These are phyloP conservation scores for Deilephila porcellus DNA, from an alignment of 2,888 invertebrate species.

Conservation along the genomic window DNA sequence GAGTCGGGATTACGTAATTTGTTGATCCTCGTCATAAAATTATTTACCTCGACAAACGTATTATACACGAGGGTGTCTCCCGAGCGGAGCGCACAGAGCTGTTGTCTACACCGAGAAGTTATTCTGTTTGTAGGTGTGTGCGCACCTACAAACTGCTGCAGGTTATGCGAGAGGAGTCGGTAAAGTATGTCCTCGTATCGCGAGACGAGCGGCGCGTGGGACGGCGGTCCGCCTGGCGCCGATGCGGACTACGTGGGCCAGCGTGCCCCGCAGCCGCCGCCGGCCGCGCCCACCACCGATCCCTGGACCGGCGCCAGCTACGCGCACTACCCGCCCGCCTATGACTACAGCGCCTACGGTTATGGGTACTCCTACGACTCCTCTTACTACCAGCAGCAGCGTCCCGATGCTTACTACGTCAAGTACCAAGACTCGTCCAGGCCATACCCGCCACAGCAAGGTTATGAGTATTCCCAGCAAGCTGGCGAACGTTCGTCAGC, in stretches of 20 bases:
- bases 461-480: conserved; percentile 32
- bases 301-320: conserved; percentile 80
- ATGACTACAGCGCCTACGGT: conserved; percentile 69
- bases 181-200: conserved; percentile 81
- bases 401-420: conserved; percentile 58
- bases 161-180: conserved; percentile 80
- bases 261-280: conserved; percentile 66
- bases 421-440: conserved; percentile 56
- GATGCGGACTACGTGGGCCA: conserved; percentile 79
- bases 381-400: conserved; percentile 63
- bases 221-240: conserved; percentile 83
- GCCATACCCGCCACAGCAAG: conserved; percentile 48
- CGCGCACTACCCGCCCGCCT: conserved; percentile 66
- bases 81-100: conserved; percentile 72
- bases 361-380: conserved; percentile 69
- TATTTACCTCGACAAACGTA: conserved; percentile 65
- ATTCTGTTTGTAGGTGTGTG: conserved; percentile 88
- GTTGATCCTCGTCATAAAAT: conserved; percentile 74
- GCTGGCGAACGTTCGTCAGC: conserved; percentile 51
- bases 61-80: conserved; percentile 64
- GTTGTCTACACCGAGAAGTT: conserved; percentile 87
- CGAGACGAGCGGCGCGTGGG: conserved; percentile 79
- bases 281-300: conserved; percentile 75
- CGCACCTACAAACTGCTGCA: conserved; percentile 85
- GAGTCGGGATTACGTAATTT: conserved; percentile 78